Conservation (phyloP, 1,140 invertebrate genomes). For the Pseudobourletiella spinata region DNA sequence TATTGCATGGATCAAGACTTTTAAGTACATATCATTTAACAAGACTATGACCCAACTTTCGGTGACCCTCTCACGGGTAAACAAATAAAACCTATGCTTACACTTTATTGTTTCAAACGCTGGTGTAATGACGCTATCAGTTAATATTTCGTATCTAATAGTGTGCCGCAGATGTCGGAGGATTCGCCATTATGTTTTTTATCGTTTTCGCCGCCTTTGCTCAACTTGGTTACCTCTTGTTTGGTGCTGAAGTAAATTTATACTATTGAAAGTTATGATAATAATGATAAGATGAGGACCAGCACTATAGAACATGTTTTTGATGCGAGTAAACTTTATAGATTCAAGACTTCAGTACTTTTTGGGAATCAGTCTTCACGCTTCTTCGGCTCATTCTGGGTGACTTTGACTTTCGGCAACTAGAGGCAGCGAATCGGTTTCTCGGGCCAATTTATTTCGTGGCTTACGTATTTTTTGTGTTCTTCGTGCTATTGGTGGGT, state of each 20-base stretch:
- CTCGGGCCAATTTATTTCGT: constrained; percentile 72
- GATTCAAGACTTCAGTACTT: constrained; percentile 54
- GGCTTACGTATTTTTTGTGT: constrained; percentile 68
- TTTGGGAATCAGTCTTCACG: constrained; percentile 56
- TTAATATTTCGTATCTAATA: no score
- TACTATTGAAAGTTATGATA: no score
- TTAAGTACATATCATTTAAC: constrained; percentile 64
- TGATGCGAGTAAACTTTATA: no score
- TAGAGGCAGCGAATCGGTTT: constrained; percentile 60
- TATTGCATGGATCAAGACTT: constrained; percentile 55
- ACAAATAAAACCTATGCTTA: no score
- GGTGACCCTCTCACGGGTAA: constrained; percentile 52
- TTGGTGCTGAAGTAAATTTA: constrained; percentile 62
- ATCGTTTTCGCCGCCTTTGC: constrained; percentile 73
- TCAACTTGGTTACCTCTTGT: constrained; percentile 57
- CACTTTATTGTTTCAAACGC: no score
- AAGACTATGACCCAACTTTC: constrained; percentile 68
- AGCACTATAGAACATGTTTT: no score
- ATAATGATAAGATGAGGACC: no score
- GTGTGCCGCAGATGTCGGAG: constrained; percentile 62
- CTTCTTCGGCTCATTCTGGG: constrained; percentile 67
- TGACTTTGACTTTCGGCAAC: constrained; percentile 65
- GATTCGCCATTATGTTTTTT: constrained; percentile 72
- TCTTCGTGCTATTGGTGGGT: constrained; percentile 63
- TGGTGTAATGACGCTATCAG: no score